phyloP scores from a whole-genome alignment of 2,113 vertebrate species.

The Dasyurus viverrinus region DNA sequence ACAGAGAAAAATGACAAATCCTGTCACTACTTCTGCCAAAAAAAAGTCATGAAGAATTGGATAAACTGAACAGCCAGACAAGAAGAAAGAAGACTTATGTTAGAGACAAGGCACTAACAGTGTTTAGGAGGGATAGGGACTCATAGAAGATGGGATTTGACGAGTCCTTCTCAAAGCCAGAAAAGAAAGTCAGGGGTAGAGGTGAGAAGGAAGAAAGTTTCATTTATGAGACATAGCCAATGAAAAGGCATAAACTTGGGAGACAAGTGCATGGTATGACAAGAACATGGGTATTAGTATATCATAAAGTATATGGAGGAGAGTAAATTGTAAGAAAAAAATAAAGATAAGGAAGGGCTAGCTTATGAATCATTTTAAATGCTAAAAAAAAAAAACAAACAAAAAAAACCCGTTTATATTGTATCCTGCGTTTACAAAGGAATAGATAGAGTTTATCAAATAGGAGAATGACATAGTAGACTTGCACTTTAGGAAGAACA shows the following conservation, averaged over 20 bases:
- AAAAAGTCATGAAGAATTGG: background rate
- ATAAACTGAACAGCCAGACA: background rate
- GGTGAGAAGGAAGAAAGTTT: background rate
- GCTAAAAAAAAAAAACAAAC: background rate
- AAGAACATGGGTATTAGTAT: background rate
- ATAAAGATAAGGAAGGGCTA: background rate
- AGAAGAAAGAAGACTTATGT: background rate
- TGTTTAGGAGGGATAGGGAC: background rate
- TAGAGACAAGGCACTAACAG: background rate
- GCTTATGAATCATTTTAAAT: background rate
- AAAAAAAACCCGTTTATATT: too few relatives aligned
- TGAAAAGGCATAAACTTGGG: background rate
- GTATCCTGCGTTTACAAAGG: background rate
- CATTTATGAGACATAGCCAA: background rate
- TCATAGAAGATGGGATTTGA: background rate
- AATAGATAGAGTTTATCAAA: background rate
- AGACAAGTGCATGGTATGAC: background rate
- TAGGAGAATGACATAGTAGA: too few relatives aligned
- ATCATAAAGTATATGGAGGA: background rate
- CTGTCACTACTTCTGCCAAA: background rate
- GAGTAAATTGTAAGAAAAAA: background rate
- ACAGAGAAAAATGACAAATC: background rate
- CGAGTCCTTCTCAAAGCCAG: background rate
- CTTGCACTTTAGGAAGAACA: too few relatives aligned
- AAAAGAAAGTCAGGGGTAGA: background rate